phyloP scores from a whole-genome alignment of 2,113 vertebrate species.

The Barbus barbus region DNA sequence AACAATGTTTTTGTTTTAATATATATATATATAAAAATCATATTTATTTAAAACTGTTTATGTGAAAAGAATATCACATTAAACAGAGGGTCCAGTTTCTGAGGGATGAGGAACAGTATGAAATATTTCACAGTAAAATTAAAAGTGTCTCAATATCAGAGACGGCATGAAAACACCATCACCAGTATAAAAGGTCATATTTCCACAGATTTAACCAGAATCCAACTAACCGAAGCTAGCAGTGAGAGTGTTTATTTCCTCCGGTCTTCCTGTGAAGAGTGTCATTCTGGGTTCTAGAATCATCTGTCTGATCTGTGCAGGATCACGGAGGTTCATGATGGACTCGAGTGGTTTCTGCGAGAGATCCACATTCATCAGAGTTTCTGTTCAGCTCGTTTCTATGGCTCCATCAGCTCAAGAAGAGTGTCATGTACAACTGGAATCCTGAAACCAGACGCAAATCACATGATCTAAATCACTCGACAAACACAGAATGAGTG shows the following conservation, averaged over 20 bases:
- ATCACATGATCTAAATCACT: no score
- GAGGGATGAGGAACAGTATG: background rate
- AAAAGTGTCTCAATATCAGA: background rate
- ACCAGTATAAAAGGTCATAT: background rate
- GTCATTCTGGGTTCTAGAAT: no score
- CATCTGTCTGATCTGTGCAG: no score
- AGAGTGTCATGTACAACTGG: conserved; percentile 39
- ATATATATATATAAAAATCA: no score
- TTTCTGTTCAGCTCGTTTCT: background rate
- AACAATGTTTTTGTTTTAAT: background rate
- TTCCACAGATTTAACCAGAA: background rate
- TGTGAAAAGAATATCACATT: background rate
- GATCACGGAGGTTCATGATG: no score
- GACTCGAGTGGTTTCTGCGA: no score
- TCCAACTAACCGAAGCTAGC: no score
- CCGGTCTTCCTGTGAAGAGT: no score
- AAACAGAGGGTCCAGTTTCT: background rate
- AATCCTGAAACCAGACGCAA: conserved; percentile 34
- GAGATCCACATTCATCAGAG: background rate
- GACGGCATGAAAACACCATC: background rate
- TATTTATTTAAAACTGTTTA: background rate
- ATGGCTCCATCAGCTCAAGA: background rate
- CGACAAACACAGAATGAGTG: no score
- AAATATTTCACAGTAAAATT: background rate
- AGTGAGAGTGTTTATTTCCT: no score